These are phyloP conservation scores for Hiodon tergisus DNA, from an alignment of 2,113 vertebrate genomes.

Conservation along the genomic window DNA sequence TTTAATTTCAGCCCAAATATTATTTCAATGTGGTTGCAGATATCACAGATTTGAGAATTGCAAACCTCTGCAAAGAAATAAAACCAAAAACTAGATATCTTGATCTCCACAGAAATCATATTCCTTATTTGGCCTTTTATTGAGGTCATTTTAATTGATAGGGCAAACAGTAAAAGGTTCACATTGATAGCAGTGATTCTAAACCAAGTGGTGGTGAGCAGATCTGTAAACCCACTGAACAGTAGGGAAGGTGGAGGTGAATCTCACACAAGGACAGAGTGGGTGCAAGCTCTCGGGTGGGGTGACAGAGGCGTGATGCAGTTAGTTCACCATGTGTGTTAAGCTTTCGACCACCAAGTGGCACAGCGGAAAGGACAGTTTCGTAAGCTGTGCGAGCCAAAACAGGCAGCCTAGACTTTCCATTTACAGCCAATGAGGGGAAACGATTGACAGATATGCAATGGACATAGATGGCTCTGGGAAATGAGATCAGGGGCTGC, in stretches of 20 bases:
- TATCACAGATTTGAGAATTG: background rate
- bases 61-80: background rate
- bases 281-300: constrained; percentile 28
- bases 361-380: background rate
- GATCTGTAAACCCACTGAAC: background rate
- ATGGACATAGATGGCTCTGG: background rate
- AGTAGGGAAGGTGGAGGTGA: constrained; percentile 26
- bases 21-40: background rate
- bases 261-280: constrained; percentile 31
- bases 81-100: too few relatives aligned
- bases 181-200: background rate
- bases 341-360: background rate
- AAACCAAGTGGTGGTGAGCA: constrained; percentile 4
- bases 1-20: constrained; percentile 8
- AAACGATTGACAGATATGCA: background rate
- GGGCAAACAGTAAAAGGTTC: background rate
- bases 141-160: too few relatives aligned
- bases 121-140: too few relatives aligned
- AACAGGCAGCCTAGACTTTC: constrained; percentile 45
- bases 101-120: too few relatives aligned
- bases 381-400: constrained; percentile 20
- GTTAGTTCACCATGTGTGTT: constrained; percentile 1
- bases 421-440: constrained; percentile 52
- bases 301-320: constrained; percentile 14
- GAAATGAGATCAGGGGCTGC: background rate